A percentile compares a stretch with the other conserved stretches of the same genome.
Conservation (phyloP, 1,140 invertebrate species). For the Hycleus phaleratus region DNA sequence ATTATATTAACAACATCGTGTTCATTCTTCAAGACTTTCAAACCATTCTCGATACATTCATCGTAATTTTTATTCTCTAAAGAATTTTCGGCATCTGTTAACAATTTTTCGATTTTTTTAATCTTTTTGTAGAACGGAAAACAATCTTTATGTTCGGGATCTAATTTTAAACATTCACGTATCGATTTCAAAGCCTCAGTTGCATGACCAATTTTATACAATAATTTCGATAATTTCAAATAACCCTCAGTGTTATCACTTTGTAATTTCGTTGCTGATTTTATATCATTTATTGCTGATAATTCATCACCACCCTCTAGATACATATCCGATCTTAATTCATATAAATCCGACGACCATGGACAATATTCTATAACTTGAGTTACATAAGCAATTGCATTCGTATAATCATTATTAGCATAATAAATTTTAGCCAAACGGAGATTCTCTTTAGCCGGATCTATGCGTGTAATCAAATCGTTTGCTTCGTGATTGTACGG, state of each 20-base stretch:
- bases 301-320: conserved; percentile 69
- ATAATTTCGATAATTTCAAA: conserved; percentile 70
- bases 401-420: conserved; percentile 56
- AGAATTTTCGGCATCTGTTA: conserved; percentile 64
- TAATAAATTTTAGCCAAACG: conserved; percentile 59
- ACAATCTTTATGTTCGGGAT: conserved; percentile 96
- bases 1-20: conserved; percentile 61
- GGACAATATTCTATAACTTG: conserved; percentile 79
- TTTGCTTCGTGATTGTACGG: conserved; percentile 70
- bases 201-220: conserved; percentile 88
- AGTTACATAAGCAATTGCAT: conserved; percentile 63
- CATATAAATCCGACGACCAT: conserved; percentile 77
- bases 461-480: conserved; percentile 55
- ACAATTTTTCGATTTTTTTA: conserved; percentile 87
- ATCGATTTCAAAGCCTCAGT: conserved; percentile 88
- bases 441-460: conserved; percentile 58
- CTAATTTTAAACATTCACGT: conserved; percentile 93
- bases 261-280: conserved; percentile 80
- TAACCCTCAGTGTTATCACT: conserved; percentile 88
- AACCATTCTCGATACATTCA: conserved; percentile 68
- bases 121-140: conserved; percentile 95
- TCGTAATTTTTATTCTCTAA: conserved; percentile 62
- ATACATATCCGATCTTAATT: conserved; percentile 81
- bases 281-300: conserved; percentile 84
- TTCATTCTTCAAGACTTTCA: conserved; percentile 63